Percentiles rank a stretch among this genome's conserved stretches.
phyloP scores from a whole-genome alignment of 2,797 vertebrate species.

The Oryzias sinensis region DNA sequence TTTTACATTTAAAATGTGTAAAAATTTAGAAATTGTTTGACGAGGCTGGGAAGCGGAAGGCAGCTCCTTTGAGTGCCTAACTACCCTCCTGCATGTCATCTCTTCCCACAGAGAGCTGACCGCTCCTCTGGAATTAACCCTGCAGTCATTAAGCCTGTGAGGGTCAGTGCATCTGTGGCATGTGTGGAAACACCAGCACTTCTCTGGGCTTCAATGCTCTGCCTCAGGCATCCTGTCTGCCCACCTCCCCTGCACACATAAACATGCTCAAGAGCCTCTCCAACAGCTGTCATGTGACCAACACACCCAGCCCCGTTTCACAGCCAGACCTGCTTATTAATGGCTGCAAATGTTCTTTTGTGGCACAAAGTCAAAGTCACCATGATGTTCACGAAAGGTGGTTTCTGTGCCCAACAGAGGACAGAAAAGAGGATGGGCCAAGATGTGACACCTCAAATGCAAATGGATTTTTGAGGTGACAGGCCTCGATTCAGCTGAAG shows the following conservation, averaged over 20 bases:
- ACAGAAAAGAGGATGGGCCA: too few relatives aligned
- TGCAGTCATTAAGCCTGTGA: constrained; percentile 62
- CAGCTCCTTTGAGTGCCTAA: constrained; percentile 44
- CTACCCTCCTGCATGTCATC: too few relatives aligned
- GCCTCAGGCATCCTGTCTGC: constrained; percentile 48
- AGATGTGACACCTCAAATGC: constrained; percentile 57
- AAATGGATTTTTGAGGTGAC: constrained; percentile 45
- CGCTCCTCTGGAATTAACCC: constrained; percentile 70
- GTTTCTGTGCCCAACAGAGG: constrained; percentile 43
- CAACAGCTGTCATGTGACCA: constrained; percentile 41
- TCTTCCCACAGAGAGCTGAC: constrained; percentile 31
- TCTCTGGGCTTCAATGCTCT: constrained; percentile 42
- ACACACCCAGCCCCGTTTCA: constrained; percentile 45
- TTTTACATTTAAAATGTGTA: background rate
- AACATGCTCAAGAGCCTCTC: constrained; percentile 14
- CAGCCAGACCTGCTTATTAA: constrained; percentile 67
- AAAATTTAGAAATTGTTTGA: background rate
- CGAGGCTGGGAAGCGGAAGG: constrained; percentile 20
- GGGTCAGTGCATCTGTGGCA: constrained; percentile 71
- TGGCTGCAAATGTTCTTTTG: constrained; percentile 59
- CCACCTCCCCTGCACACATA: constrained; percentile 9
- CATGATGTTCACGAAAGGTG: constrained; percentile 50
- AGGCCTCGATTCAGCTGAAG: constrained; percentile 38
- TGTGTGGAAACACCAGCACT: constrained; percentile 69
- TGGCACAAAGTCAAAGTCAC: constrained; percentile 56